A percentile compares a stretch with the other conserved stretches of the same genome.
phyloP scores from a whole-genome alignment of 2,888 invertebrate genomes.

The Drosophila kokeensis region DNA sequence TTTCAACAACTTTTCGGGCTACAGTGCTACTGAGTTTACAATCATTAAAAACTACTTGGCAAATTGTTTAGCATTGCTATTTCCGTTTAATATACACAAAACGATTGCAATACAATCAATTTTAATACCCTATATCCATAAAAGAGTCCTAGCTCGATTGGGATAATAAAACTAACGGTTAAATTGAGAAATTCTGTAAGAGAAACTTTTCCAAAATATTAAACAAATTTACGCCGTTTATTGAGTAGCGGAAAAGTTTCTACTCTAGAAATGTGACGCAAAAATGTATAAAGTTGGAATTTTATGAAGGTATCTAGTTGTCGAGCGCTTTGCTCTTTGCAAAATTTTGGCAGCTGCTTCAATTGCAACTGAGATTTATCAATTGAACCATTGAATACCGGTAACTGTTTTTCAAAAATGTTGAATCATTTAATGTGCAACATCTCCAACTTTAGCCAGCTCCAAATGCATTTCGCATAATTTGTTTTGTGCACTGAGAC shows the following conservation, averaged over 20 bases:
- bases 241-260: neutral
- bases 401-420: conserved; percentile 21
- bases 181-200: neutral
- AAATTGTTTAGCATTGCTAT: conserved; percentile 69
- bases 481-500: conserved; percentile 74
- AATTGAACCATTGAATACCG: conserved; percentile 24
- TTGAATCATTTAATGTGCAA: conserved; percentile 72
- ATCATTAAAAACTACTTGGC: conserved; percentile 62
- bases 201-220: neutral
- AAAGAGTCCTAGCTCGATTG: neutral
- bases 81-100: conserved; percentile 56
- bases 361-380: conserved; percentile 18
- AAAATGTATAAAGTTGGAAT: neutral
- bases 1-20: conserved; percentile 48
- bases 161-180: neutral
- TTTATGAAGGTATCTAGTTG: neutral
- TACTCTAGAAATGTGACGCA: neutral
- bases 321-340: neutral
- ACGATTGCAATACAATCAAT: conserved; percentile 56
- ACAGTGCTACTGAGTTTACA: conserved; percentile 43
- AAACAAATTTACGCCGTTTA: neutral
- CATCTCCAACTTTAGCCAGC: conserved; percentile 44
- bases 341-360: neutral
- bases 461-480: conserved; percentile 76
- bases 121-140: conserved; percentile 28